Percentiles rank a stretch among this genome's conserved stretches.
Conservation (phyloP, 1,140 invertebrate species). For the Anoplolepis gracilipes region DNA sequence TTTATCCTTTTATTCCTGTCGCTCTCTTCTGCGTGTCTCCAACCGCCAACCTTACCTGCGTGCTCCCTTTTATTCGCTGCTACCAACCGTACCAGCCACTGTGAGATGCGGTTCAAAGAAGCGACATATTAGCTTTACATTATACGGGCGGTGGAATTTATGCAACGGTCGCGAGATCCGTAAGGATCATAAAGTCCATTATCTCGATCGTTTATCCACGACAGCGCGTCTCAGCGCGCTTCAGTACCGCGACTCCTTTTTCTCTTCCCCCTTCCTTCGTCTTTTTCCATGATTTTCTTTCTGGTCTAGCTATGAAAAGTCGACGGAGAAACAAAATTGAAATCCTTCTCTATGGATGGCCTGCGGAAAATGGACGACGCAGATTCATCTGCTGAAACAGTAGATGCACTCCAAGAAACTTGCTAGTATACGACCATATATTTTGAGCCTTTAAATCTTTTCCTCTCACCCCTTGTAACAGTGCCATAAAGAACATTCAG, state of each 20-base stretch:
- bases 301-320: slow-evolving; percentile 38
- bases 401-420: slow-evolving; percentile 36
- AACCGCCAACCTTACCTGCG: slow-evolving; percentile 23
- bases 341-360: slow-evolving; percentile 59
- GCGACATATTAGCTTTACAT: slow-evolving; percentile 78
- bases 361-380: slow-evolving; percentile 60
- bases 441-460: slow-evolving; percentile 34
- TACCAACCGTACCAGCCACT: not conserved
- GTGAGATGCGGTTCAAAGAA: slow-evolving; percentile 51
- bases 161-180: slow-evolving; percentile 64
- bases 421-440: slow-evolving; percentile 42
- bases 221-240: slow-evolving; percentile 19
- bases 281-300: not conserved
- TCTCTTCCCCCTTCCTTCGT: not conserved
- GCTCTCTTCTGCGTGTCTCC: not conserved
- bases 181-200: slow-evolving; percentile 71
- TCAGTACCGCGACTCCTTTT: not conserved
- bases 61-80: slow-evolving; percentile 5
- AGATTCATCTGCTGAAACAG: slow-evolving; percentile 35
- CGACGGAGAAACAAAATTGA: slow-evolving; percentile 52
- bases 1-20: slow-evolving; percentile 32
- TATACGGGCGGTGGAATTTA: slow-evolving; percentile 76
- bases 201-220: slow-evolving; percentile 74
- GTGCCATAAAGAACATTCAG: slow-evolving; percentile 33
- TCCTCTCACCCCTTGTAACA: slow-evolving; percentile 21